Conservation (phyloP, 2,888 invertebrate genomes). For the Alloplasta piceator region DNA sequence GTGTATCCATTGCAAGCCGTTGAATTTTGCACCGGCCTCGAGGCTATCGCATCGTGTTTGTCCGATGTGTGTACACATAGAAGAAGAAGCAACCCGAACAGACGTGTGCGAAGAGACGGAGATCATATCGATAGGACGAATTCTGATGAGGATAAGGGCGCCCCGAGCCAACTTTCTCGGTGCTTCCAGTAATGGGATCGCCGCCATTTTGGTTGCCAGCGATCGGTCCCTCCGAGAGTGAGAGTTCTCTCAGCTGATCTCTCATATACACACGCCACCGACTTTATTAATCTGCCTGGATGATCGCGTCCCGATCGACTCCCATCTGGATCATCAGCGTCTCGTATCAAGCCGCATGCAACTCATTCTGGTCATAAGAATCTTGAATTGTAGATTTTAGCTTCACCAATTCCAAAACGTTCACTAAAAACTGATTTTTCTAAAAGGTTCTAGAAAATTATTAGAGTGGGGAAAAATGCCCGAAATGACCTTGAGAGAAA, state of each 20-base stretch:
- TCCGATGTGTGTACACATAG: slow-evolving; percentile 16
- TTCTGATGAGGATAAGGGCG: slow-evolving; percentile 29
- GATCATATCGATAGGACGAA: neutral
- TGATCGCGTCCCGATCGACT: slow-evolving; percentile 68
- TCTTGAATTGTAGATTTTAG: too few relatives aligned
- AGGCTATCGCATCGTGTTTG: slow-evolving; percentile 44
- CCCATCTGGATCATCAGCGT: slow-evolving; percentile 65
- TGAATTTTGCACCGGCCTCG: slow-evolving; percentile 64
- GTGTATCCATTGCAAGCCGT: slow-evolving; percentile 51
- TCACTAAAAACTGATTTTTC: too few relatives aligned
- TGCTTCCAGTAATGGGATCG: too few relatives aligned
- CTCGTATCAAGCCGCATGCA: neutral
- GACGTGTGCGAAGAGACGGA: slow-evolving; percentile 69
- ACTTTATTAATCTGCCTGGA: slow-evolving; percentile 72
- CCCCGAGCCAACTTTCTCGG: too few relatives aligned
- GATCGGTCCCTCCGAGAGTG: slow-evolving; percentile 53
- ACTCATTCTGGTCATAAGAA: too few relatives aligned
- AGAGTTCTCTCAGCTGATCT: slow-evolving; percentile 53
- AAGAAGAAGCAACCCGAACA: slow-evolving; percentile 54
- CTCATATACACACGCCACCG: slow-evolving; percentile 54
- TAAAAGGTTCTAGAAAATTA: too few relatives aligned
- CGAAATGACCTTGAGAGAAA: too few relatives aligned
- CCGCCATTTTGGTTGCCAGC: neutral
- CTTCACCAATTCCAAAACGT: too few relatives aligned
- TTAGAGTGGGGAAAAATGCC: too few relatives aligned